Evolutionary conservation across 2,888 invertebrate genomes (phyloP).

Genomic region (Eilema depressum): DNA sequence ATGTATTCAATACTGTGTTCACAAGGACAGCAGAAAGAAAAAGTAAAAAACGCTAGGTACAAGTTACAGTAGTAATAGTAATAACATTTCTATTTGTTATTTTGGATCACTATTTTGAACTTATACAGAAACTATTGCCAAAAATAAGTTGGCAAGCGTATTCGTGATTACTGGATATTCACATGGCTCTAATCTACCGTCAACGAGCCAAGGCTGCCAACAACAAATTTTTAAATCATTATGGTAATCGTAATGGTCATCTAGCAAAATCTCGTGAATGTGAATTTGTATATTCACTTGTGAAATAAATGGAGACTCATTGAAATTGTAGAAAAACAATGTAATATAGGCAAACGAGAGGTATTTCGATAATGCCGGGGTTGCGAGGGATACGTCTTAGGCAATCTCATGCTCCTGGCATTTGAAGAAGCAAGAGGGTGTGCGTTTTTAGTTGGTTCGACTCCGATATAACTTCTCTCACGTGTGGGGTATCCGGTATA

Average conservation of each 20-base stretch:
- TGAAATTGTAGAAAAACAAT: too few relatives aligned
- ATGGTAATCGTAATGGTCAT: not conserved
- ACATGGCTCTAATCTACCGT: not conserved
- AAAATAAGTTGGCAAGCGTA: slow-evolving; percentile 6
- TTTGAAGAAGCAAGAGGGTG: too few relatives aligned
- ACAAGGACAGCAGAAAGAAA: not conserved
- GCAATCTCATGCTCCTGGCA: too few relatives aligned
- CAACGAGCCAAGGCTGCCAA: slow-evolving; percentile 1
- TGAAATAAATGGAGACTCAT: not conserved
- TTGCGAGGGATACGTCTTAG: too few relatives aligned
- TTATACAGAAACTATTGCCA: slow-evolving; percentile 5
- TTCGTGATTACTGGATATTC: not conserved
- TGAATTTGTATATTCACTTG: not conserved
- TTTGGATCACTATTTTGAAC: not conserved
- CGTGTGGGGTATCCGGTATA: too few relatives aligned
- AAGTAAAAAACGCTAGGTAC: not conserved
- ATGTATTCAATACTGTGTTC: too few relatives aligned
- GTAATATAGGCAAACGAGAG: too few relatives aligned
- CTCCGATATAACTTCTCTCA: too few relatives aligned
- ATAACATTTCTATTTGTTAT: not conserved
- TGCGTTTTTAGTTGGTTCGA: too few relatives aligned
- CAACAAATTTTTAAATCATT: not conserved
- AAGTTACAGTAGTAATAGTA: not conserved
- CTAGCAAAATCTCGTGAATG: not conserved
- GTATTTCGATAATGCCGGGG: too few relatives aligned